A percentile compares a stretch with the other conserved stretches of the same genome.
Conservation (phyloP, 2,888 invertebrate genomes). For the Lithosia quadra region DNA sequence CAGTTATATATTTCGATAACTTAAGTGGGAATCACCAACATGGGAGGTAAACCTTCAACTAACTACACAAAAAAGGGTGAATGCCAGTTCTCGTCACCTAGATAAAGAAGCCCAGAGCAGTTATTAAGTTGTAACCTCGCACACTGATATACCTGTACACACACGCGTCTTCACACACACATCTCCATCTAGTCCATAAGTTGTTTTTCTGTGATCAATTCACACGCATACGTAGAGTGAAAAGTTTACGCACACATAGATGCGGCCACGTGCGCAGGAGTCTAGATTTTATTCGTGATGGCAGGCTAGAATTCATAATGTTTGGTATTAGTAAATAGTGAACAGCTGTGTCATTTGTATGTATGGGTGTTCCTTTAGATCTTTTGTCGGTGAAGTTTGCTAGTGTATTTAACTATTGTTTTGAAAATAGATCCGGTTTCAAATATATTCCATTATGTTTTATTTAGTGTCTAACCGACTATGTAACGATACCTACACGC, state of each 20-base stretch:
- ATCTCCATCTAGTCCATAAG: not conserved
- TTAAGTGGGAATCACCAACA: not conserved
- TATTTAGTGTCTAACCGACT: too few species aligned
- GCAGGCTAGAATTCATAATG: slow-evolving; percentile 22
- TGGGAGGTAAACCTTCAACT: not conserved
- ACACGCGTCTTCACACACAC: slow-evolving; percentile 9
- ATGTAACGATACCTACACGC: too few species aligned
- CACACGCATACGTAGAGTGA: slow-evolving; percentile 3
- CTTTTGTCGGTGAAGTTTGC: slow-evolving; percentile 16
- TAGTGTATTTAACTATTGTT: not conserved
- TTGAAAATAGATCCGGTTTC: not conserved
- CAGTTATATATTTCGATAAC: too few species aligned
- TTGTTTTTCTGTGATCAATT: slow-evolving; percentile 14
- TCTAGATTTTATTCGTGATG: slow-evolving; percentile 46
- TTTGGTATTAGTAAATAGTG: slow-evolving; percentile 17
- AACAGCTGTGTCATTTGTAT: slow-evolving; percentile 26
- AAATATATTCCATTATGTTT: not conserved
- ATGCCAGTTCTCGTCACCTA: slow-evolving; percentile 31
- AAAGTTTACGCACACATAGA: slow-evolving; percentile 22
- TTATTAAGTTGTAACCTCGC: slow-evolving; percentile 37
- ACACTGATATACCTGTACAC: slow-evolving; percentile 6
- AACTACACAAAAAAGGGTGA: slow-evolving; percentile 27
- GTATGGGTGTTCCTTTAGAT: not conserved
- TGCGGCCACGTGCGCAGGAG: slow-evolving; percentile 42
- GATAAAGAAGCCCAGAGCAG: slow-evolving; percentile 17